Conservation (phyloP, 2,113 vertebrate genomes). For the Misgurnus anguillicaudatus region DNA sequence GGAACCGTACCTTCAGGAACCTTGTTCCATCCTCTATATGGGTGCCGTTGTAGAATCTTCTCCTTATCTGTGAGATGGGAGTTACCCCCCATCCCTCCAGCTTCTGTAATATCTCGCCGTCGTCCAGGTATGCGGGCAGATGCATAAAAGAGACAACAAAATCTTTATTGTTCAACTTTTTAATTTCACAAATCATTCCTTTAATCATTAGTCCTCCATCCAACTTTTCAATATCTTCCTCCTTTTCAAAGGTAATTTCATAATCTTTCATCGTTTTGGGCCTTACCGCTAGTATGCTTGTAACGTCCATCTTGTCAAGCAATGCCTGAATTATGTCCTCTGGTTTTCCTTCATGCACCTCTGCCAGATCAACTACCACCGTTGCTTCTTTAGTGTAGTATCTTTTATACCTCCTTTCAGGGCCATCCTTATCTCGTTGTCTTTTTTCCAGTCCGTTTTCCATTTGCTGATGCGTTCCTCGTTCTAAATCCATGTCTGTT, state of each 20-base stretch:
- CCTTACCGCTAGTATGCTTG: no score
- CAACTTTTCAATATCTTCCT: not conserved
- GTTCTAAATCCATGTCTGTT: no score
- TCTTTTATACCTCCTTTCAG: no score
- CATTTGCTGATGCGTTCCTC: no score
- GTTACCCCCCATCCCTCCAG: constrained; percentile 11
- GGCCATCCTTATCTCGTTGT: no score
- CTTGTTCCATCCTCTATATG: constrained; percentile 31
- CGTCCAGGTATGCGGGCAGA: not conserved
- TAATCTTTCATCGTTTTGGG: no score
- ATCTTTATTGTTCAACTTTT: not conserved
- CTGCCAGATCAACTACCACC: no score
- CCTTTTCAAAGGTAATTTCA: not conserved
- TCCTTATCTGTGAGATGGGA: not conserved
- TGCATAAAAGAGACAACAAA: constrained; percentile 22
- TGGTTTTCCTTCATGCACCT: no score
- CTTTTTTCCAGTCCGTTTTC: no score
- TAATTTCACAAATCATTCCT: not conserved
- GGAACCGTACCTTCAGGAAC: constrained; percentile 22
- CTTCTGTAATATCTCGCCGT: not conserved
- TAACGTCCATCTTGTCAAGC: no score
- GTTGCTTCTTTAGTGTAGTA: no score
- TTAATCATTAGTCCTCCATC: not conserved
- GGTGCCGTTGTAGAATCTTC: constrained; percentile 11
- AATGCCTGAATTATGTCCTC: no score